phyloP scores from a whole-genome alignment of 2,888 invertebrate species.

The Scaptomyza flava region DNA sequence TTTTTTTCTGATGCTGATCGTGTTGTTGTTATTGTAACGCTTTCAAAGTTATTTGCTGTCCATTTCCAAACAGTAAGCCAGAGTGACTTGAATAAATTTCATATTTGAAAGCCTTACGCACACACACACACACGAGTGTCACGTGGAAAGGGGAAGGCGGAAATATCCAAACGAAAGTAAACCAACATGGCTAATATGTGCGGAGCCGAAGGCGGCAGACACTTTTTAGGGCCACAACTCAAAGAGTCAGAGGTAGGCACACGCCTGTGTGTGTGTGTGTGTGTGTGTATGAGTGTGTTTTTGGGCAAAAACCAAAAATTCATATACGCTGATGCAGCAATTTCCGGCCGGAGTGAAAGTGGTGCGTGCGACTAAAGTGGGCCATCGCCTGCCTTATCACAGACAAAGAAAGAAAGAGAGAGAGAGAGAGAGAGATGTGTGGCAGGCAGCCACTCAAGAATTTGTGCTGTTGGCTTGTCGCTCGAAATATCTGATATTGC shows the following conservation, averaged over 20 bases:
- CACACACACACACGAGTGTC: slow-evolving; percentile 18
- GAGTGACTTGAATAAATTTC: slow-evolving; percentile 81
- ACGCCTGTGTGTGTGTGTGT: slow-evolving; percentile 5
- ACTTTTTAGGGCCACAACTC: slow-evolving; percentile 38
- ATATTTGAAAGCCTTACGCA: slow-evolving; percentile 70
- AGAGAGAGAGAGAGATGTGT: neutral
- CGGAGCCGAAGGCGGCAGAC: slow-evolving; percentile 32
- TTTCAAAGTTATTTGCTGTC: slow-evolving; percentile 77
- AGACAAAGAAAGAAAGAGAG: neutral
- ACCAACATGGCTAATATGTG: slow-evolving; percentile 75
- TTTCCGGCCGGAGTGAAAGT: slow-evolving; percentile 76
- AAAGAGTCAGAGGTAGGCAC: slow-evolving; percentile 15
- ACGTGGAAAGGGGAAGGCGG: slow-evolving; percentile 33
- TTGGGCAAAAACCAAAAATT: slow-evolving; percentile 76
- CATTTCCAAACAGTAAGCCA: slow-evolving; percentile 77
- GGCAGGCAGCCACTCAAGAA: slow-evolving; percentile 47
- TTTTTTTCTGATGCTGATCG: slow-evolving; percentile 25
- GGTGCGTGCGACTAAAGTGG: slow-evolving; percentile 67
- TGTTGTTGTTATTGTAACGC: slow-evolving; percentile 67
- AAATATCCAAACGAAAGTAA: slow-evolving; percentile 73
- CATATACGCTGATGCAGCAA: slow-evolving; percentile 79
- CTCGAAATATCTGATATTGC: slow-evolving; percentile 58
- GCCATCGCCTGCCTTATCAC: slow-evolving; percentile 8
- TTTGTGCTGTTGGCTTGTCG: slow-evolving; percentile 33
- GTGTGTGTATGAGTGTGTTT: slow-evolving; percentile 8